phyloP scores from a whole-genome alignment of 2,888 invertebrate genomes.

The Aphodius sticticus region DNA sequence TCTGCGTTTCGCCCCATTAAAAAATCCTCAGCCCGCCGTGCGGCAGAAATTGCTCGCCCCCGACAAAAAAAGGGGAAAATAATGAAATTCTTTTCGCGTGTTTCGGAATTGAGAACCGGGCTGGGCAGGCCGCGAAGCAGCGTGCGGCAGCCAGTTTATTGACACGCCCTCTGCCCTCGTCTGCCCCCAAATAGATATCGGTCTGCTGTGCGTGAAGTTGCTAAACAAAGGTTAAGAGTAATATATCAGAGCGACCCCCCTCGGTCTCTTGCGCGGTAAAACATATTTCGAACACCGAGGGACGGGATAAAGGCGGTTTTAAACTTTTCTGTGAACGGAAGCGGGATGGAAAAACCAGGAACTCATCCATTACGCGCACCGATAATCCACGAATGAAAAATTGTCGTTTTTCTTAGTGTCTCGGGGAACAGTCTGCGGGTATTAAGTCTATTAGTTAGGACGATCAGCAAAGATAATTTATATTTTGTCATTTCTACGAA shows the following conservation, averaged over 20 bases:
- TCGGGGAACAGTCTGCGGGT: not conserved
- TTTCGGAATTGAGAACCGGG: not conserved
- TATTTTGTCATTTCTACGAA: no score
- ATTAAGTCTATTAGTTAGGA: not conserved
- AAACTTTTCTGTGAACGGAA: not conserved
- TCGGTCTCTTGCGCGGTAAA: not conserved
- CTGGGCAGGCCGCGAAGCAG: not conserved
- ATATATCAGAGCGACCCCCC: not conserved
- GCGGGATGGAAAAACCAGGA: not conserved
- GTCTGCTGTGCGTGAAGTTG: not conserved
- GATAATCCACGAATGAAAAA: not conserved
- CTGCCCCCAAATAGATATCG: not conserved
- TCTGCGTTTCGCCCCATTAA: not conserved
- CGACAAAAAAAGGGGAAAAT: not conserved
- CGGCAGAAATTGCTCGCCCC: not conserved
- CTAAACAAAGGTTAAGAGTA: constrained; percentile 4
- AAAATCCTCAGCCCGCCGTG: not conserved
- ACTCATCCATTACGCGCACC: not conserved
- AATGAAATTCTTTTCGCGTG: constrained; percentile 4
- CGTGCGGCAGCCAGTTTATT: constrained; percentile 4
- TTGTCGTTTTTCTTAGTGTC: not conserved
- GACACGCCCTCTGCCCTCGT: not conserved
- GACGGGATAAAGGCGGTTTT: not conserved
- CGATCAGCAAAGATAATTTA: no score
- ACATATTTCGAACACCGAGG: not conserved